Base-by-base conservation (phyloP, 2,888 invertebrate genomes). In the Agrotis puta region DNA sequence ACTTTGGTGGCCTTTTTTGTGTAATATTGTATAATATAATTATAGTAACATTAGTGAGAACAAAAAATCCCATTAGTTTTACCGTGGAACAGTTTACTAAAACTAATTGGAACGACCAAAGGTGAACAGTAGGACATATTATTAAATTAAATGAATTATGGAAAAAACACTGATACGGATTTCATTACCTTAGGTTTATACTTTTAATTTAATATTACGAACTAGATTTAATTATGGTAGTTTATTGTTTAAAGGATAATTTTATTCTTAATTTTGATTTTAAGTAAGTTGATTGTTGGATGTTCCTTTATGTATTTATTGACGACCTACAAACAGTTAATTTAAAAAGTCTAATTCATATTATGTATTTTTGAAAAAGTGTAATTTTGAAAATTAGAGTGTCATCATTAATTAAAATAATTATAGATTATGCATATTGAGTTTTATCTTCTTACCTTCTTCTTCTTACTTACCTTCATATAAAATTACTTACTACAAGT, bases 201-300 rank as follows among this genome's bases (percentile, higher is more conserved):
- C 18, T 27, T 54, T 54, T 54, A 54, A 54, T 54, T 54, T 54
- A 54, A 54, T 54, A 9, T 9, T 54, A 54, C 24, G 24, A 24
- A 53, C 13, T 53, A 53, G 53, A 53, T 53, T 53, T 24, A 53
- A 24, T 53, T 9, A 24, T 24, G 18, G 18, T 53, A 18, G 9
- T 53, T 53, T 33, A 50, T 50, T 50, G 50, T 50, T 50, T 20
- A 50, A 50, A 50, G 20, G 13, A 50, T 50, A 50, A 50, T 50
- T 39, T 20, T 50, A 56, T 33, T 56, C n/a, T n/a, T 33, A 56
- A 33, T 33, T 56, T 33, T 20, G 27, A 56, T 33, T 54, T 33
- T 56, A 56, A n/a, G n/a, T 33, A 33, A 56, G 56, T 56, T 33
- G 13, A 14, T 33, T 56, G 33, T 56, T 56, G n/a, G 27, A 27